These are phyloP conservation scores for Grus americana DNA, from an alignment of 2,113 vertebrate species.

Conservation along the genomic window DNA sequence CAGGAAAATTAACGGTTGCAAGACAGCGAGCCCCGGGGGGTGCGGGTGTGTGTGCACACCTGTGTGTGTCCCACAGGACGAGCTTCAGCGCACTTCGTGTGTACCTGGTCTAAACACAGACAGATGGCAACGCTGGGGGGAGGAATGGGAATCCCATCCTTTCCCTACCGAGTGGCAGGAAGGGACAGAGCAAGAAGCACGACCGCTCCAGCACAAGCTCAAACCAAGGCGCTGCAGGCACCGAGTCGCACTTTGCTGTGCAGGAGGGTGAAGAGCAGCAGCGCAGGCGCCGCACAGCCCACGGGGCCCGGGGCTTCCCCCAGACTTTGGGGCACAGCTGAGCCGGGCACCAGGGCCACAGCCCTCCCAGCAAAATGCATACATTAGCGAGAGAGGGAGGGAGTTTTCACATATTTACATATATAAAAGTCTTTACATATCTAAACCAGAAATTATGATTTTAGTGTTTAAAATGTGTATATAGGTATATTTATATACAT, in stretches of 20 bases:
- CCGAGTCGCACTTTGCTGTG: not conserved
- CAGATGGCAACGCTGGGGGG: not conserved
- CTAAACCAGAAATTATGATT: not conserved
- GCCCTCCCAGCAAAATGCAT: not conserved
- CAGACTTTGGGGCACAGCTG: not conserved
- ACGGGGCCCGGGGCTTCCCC: fast-evolving
- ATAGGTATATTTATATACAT: not conserved
- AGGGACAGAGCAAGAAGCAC: not conserved
- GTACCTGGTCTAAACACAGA: not conserved
- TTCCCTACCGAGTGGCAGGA: not conserved
- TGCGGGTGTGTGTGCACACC: not conserved
- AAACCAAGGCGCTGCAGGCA: not conserved
- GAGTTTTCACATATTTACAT: not conserved
- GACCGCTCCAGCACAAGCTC: not conserved
- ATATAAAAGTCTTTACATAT: not conserved
- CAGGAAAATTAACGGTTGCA: not conserved
- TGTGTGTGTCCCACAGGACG: not conserved
- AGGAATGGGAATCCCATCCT: not conserved
- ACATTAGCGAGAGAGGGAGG: fast-evolving
- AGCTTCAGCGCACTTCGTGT: not conserved
- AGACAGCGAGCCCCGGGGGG: not conserved
- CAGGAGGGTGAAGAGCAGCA: not conserved
- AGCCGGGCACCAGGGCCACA: not conserved
- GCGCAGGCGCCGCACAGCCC: not conserved
- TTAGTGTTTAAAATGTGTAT: not conserved